phyloP scores from a whole-genome alignment of 2,888 invertebrate species.

The Cephus spinipes region DNA sequence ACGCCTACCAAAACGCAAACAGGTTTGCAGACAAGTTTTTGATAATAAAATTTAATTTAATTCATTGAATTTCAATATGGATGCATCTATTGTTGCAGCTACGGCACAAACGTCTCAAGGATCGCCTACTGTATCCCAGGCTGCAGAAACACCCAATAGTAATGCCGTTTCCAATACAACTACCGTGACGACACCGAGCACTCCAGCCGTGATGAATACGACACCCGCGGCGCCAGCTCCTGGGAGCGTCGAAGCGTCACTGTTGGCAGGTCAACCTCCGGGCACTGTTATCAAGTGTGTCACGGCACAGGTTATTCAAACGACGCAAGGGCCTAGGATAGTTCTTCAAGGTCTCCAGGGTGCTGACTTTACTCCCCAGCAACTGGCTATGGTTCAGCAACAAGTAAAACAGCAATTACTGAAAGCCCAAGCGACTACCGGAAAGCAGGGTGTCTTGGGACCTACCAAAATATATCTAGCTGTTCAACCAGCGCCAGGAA shows the following conservation, averaged over 20 bases:
- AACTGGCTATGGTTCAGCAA: conserved; percentile 85
- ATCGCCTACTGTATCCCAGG: conserved; percentile 38
- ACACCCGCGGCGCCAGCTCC: conserved; percentile 55
- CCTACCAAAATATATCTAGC: conserved; percentile 89
- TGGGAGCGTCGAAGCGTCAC: conserved; percentile 76
- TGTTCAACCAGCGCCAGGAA: conserved; percentile 76
- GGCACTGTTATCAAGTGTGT: conserved; percentile 90
- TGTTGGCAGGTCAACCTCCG: conserved; percentile 84
- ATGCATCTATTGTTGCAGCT: neutral
- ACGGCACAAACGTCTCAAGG: conserved; percentile 28
- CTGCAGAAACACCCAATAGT: conserved; percentile 36
- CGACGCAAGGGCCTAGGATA: conserved; percentile 86
- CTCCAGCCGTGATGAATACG: conserved; percentile 31
- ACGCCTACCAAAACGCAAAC: conserved; percentile 38
- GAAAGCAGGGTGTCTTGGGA: conserved; percentile 86
- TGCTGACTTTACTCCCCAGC: conserved; percentile 84
- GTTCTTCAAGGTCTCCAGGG: conserved; percentile 88
- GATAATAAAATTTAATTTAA: neutral
- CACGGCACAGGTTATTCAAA: conserved; percentile 88
- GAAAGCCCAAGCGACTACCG: conserved; percentile 89
- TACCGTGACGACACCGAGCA: conserved; percentile 31
- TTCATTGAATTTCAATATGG: neutral
- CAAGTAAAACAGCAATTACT: conserved; percentile 90
- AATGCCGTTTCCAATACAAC: conserved; percentile 37
- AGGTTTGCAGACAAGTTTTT: conserved; percentile 9